Conservation (phyloP, 2,113 vertebrate genomes). For the Passer domesticus region DNA sequence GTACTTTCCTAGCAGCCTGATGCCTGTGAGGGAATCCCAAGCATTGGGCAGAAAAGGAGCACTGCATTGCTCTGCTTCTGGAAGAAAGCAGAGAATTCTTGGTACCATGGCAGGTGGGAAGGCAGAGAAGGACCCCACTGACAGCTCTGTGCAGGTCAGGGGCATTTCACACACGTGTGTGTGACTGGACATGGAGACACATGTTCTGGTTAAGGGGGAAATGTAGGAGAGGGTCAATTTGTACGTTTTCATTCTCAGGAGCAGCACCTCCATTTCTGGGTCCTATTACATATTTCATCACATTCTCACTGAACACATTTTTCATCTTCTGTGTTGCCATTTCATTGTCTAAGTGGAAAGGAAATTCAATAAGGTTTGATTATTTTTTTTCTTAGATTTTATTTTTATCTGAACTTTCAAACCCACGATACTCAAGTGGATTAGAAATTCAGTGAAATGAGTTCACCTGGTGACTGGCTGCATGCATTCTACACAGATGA, state of each 20-base stretch:
- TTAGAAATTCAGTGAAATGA: neutral
- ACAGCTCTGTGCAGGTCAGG: neutral
- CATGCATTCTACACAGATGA: neutral
- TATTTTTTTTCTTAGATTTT: neutral
- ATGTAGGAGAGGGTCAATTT: neutral
- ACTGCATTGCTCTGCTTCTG: neutral
- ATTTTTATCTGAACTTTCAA: conserved; percentile 41
- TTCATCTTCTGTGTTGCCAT: neutral
- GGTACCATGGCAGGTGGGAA: neutral
- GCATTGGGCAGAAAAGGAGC: neutral
- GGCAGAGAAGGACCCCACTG: neutral
- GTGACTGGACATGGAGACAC: neutral
- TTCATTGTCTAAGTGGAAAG: conserved; percentile 25
- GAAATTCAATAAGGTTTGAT: conserved; percentile 28
- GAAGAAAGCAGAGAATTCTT: neutral
- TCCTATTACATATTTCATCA: neutral
- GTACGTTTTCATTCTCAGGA: neutral
- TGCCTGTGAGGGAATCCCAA: neutral
- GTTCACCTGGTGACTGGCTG: conserved; percentile 18
- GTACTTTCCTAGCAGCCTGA: neutral
- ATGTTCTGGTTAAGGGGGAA: neutral
- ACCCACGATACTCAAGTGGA: neutral
- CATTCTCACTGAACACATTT: neutral
- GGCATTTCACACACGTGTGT: neutral
- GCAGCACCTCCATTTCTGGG: neutral